Conservation (phyloP, 2,797 vertebrate genomes). For the Macrochelys suwanniensis region DNA sequence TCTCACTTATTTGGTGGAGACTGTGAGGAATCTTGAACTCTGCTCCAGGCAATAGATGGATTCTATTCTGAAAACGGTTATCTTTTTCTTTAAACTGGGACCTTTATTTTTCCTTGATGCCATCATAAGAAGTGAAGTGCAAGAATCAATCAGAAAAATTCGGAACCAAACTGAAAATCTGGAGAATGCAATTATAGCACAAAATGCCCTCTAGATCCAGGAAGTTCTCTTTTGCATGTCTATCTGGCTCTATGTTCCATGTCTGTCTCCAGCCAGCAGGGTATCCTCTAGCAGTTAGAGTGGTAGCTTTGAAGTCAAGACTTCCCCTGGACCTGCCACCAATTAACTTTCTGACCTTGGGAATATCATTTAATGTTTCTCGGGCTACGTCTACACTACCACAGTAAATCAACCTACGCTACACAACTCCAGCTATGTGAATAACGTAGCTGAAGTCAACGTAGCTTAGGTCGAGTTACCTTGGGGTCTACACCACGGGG, state of each 20-base stretch:
- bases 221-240: background rate
- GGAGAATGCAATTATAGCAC: background rate
- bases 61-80: background rate
- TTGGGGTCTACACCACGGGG: too few species aligned
- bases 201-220: background rate
- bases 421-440: too few species aligned
- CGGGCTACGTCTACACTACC: background rate
- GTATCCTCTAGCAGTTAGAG: background rate
- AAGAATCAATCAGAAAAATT: background rate
- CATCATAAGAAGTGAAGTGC: background rate
- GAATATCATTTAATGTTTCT: rapidly evolving
- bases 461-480: too few species aligned
- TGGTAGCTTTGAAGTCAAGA: background rate
- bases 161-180: background rate
- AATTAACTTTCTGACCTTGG: background rate
- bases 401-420: too few species aligned
- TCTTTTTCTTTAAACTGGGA: background rate
- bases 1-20: background rate
- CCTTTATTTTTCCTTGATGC: background rate
- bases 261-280: background rate
- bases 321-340: background rate
- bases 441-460: too few species aligned
- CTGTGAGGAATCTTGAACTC: background rate
- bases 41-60: background rate
- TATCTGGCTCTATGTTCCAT: background rate